Percentiles rank a stretch among this genome's conserved stretches.
Conservation (phyloP, 2,113 vertebrate genomes). For the Carassius carassius region DNA sequence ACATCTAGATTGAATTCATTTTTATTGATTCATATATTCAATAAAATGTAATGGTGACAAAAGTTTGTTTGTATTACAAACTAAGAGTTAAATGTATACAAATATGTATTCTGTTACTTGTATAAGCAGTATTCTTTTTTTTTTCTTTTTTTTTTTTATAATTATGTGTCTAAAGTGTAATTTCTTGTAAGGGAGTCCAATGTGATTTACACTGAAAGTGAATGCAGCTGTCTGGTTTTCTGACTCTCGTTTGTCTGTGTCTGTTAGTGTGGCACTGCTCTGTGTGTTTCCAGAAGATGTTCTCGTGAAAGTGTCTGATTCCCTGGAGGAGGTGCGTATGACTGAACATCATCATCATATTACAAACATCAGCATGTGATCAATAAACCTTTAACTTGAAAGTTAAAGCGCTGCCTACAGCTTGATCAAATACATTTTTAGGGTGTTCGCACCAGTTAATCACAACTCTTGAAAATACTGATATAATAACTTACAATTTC, state of each 20-base stretch:
- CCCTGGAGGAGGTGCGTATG: constrained; percentile 73
- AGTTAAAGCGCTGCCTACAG: not conserved
- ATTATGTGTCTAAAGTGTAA: not conserved
- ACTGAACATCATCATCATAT: too few species aligned
- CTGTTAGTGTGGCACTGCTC: constrained; percentile 73
- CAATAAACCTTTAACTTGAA: not conserved
- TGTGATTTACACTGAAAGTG: not conserved
- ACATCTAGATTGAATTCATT: not conserved
- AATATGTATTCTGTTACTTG: not conserved
- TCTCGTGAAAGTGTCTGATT: constrained; percentile 72
- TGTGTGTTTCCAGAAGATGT: constrained; percentile 71
- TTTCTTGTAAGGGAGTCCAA: not conserved
- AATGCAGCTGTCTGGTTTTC: not conserved
- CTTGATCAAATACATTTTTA: not conserved
- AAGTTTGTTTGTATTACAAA: not conserved
- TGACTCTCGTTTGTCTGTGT: constrained; percentile 34
- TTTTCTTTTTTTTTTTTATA: not conserved
- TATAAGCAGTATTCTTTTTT: not conserved
- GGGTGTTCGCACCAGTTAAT: not conserved
- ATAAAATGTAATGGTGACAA: too few species aligned
- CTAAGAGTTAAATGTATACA: too few species aligned
- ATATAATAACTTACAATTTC: too few species aligned
- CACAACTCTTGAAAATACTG: too few species aligned
- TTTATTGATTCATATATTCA: not conserved
- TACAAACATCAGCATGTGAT: not conserved